These are phyloP conservation scores for Onychomys torridus DNA, from an alignment of 2,797 vertebrate genomes.

Conservation along the genomic window DNA sequence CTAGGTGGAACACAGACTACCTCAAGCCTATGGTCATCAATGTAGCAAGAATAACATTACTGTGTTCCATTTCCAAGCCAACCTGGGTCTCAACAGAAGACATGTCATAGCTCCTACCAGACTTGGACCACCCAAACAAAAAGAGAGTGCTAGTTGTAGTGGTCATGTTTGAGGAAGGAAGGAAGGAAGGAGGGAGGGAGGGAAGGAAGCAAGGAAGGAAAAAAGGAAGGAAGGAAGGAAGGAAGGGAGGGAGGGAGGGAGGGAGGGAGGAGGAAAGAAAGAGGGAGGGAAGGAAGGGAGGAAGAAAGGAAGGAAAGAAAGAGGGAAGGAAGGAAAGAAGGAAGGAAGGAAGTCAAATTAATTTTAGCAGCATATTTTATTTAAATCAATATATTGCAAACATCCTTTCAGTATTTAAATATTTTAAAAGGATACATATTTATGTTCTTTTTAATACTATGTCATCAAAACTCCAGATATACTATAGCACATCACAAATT, in stretches of 20 bases:
- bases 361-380: background rate
- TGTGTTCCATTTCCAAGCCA: no score
- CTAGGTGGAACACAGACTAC: background rate
- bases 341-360: background rate
- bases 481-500: no score
- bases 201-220: no score
- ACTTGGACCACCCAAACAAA: background rate
- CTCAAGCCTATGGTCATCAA: accelerated
- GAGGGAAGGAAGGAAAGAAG: background rate
- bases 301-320: no score
- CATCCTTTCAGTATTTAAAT: background rate
- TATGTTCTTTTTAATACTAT: background rate
- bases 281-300: background rate
- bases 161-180: background rate
- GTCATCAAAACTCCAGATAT: background rate
- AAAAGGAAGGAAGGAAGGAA: background rate
- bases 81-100: background rate
- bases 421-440: background rate
- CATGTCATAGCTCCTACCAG: background rate
- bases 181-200: background rate
- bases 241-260: no score
- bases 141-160: background rate
- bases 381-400: background rate
- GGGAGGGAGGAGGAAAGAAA: no score
- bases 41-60: background rate